Percentiles rank a stretch among this genome's conserved stretches.
These are phyloP conservation scores for Sebastes jordani DNA, from an alignment of 2,797 vertebrate genomes.

Conservation along the genomic window DNA sequence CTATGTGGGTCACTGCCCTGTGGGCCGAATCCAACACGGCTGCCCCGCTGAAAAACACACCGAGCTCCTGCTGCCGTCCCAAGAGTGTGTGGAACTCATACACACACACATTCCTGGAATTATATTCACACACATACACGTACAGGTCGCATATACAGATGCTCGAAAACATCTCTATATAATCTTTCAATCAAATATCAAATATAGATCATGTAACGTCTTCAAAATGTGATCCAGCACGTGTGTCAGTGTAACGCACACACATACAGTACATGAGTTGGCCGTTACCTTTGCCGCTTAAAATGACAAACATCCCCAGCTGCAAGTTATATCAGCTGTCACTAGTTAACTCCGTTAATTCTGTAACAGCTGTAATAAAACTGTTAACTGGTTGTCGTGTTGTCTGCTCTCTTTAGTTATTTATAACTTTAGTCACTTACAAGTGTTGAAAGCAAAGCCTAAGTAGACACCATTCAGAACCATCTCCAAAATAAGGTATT, in stretches of 20 bases:
- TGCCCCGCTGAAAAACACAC: neutral
- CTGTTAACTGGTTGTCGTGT: neutral
- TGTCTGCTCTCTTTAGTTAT: neutral
- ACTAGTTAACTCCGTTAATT: neutral
- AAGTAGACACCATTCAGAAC: neutral
- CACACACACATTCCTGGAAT: slow-evolving; percentile 30
- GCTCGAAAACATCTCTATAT: neutral
- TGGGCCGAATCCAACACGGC: slow-evolving; percentile 16
- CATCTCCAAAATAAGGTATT: fast-evolving
- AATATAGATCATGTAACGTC: neutral
- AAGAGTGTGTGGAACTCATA: slow-evolving; percentile 5
- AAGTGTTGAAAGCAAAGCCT: neutral
- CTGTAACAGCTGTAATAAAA: neutral
- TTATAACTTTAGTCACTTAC: neutral
- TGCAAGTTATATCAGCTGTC: neutral
- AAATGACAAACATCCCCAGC: neutral
- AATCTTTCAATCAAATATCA: neutral
- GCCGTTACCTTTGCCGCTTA: neutral
- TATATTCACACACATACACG: slow-evolving; percentile 7
- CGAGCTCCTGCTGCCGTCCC: neutral
- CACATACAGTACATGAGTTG: neutral
- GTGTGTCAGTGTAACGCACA: neutral
- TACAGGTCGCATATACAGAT: neutral
- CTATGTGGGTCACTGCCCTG: slow-evolving; percentile 40
- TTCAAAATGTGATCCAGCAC: neutral